Percentiles rank a stretch among this genome's conserved stretches.
Conservation (phyloP, 1,140 invertebrate species). For the Drosophila truncata region DNA sequence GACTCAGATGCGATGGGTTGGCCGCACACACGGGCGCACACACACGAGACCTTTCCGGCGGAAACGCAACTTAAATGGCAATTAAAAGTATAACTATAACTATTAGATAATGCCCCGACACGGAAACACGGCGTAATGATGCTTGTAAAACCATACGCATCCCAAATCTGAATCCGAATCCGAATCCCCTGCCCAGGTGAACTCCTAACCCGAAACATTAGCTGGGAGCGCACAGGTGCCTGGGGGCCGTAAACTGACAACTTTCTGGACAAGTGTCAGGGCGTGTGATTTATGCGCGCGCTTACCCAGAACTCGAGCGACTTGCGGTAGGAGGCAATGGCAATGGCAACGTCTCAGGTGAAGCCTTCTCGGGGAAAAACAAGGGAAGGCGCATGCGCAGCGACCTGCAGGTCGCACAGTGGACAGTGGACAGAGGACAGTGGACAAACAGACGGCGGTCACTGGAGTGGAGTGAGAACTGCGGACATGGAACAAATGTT, state of each 20-base stretch:
- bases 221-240: conserved; percentile 59
- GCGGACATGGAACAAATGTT: conserved; percentile 77
- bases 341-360: conserved; percentile 30
- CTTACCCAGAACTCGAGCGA: conserved; percentile 71
- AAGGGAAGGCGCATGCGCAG: conserved; percentile 72
- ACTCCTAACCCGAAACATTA: conserved; percentile 59
- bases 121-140: conserved; percentile 77
- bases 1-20: conserved; percentile 56
- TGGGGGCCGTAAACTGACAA: conserved; percentile 75
- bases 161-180: neutral
- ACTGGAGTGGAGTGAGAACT: conserved; percentile 35
- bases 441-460: conserved; percentile 26
- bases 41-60: conserved; percentile 70
- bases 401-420: conserved; percentile 60
- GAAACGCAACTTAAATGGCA: conserved; percentile 78
- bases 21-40: conserved; percentile 56
- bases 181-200: conserved; percentile 36
- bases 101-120: conserved; percentile 52
- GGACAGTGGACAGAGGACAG: conserved; percentile 19
- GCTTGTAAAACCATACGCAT: conserved; percentile 64
- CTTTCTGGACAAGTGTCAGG: conserved; percentile 78
- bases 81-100: conserved; percentile 74
- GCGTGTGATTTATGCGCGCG: conserved; percentile 77
- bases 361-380: conserved; percentile 3
- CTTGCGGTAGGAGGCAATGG: conserved; percentile 40